These are phyloP conservation scores for Linnaemya tessellans DNA, from an alignment of 2,888 invertebrate species.

Conservation along the genomic window DNA sequence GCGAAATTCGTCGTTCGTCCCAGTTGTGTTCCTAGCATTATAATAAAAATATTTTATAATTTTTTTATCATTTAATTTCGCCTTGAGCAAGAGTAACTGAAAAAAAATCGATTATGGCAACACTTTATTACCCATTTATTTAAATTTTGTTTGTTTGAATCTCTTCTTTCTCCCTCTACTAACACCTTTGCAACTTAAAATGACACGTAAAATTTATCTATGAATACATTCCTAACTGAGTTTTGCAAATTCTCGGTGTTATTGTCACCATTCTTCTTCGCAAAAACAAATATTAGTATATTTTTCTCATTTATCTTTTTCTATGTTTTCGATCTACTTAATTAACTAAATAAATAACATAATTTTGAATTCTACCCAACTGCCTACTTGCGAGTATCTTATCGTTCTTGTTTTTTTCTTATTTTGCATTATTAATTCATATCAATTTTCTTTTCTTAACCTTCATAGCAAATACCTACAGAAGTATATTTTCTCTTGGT, in stretches of 20 bases:
- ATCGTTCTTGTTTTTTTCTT: too few species aligned
- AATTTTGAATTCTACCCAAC: not conserved
- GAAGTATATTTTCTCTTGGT: not conserved
- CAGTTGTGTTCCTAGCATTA: too few species aligned
- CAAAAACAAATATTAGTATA: not conserved
- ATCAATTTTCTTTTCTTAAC: slow-evolving; percentile 5
- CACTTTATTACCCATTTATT: not conserved
- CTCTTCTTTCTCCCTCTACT: not conserved
- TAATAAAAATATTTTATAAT: too few species aligned
- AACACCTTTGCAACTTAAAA: not conserved
- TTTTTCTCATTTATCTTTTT: not conserved
- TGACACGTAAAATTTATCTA: not conserved
- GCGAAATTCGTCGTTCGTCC: too few species aligned
- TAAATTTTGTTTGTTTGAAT: not conserved
- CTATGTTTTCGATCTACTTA: not conserved
- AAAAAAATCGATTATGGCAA: not conserved
- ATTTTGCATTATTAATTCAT: slow-evolving; percentile 1
- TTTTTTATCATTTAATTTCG: too few species aligned
- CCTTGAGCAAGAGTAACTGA: too few species aligned
- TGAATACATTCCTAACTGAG: not conserved
- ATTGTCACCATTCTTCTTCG: not conserved
- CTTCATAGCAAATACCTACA: slow-evolving; percentile 1
- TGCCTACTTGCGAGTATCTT: not conserved
- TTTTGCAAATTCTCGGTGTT: not conserved
- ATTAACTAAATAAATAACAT: not conserved